Base-by-base conservation (phyloP, 1,140 invertebrate genomes). In the Cyphomyrmex costatus region DNA sequence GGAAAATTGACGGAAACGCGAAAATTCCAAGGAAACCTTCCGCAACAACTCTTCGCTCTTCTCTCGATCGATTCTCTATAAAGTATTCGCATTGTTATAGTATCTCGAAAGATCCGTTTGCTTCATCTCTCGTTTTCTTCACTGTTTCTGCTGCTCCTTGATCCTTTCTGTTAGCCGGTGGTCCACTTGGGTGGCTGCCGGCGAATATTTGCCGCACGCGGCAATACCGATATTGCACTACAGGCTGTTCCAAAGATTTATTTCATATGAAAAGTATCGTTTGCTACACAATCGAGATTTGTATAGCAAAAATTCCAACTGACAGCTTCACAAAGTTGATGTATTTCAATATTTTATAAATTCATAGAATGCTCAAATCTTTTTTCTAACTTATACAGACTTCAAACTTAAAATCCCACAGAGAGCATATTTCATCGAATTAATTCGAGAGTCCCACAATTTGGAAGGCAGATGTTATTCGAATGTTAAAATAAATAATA, bases 121-220 rank as follows among this genome's bases (percentile, higher is more conserved):
- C 68, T 42, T 21, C 49, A 21, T 36, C 46, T 56, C 83, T 56
- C 74, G 19, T 83, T 60, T 71, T 30, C 79, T 61, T 33, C 68
- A 16, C 27, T 63, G 24, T 58, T 68, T 78, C 76, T 71, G 58
- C 33, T 56, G 21, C 49, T 19, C 58, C 61, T 66, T 60, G 19
- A 21, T 85, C 68, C 60, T 53, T 77, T n/a, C 51, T 74, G 49
- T 77, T 70, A n/a, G 51, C 66, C 82, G 61, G 85, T 88, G 87
- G 77, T 88, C 87, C 61, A 88, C 87, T 86, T 83, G 85, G 77
- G 87, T 88, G 85, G 87, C 70, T 87, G 61, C 27, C 46, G 49
- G 63, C 65, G 84, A 77, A 86, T 86, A 79, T 88, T 88, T 74
- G 63, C 83, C 66, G 76, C 76, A 76, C 51, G 85, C 66, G 68